Conservation (phyloP, 53 echinoderm and acorn worm genomes). For the Holothuria scabra region DNA sequence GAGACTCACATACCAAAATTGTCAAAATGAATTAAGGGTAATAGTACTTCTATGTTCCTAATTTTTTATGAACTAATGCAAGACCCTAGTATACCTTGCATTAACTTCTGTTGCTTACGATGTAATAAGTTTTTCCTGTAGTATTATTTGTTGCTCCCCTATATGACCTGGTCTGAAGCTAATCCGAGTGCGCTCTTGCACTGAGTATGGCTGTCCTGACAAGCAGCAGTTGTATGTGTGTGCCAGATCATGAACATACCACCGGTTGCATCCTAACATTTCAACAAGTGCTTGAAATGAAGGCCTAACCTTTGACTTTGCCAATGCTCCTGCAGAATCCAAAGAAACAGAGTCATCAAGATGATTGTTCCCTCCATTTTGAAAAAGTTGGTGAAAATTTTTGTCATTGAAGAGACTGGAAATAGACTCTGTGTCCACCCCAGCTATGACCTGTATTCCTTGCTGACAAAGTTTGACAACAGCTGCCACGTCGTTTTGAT, state of each 20-base stretch:
- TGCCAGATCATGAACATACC: slow-evolving; percentile 50
- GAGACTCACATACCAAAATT: too few species aligned
- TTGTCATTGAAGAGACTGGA: slow-evolving; percentile 52
- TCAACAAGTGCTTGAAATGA: slow-evolving; percentile 64
- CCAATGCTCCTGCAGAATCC: slow-evolving; percentile 37
- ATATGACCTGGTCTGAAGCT: background rate
- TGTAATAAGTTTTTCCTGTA: background rate
- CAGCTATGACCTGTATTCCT: slow-evolving; percentile 65
- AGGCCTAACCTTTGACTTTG: slow-evolving; percentile 10
- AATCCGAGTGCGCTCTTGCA: slow-evolving; percentile 33
- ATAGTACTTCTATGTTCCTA: too few species aligned
- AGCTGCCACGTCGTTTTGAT: slow-evolving; percentile 51
- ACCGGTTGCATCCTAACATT: slow-evolving; percentile 52
- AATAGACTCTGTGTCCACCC: slow-evolving; percentile 50
- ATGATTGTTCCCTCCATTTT: background rate
- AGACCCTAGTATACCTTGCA: too few species aligned
- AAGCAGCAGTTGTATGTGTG: background rate
- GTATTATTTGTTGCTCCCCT: background rate
- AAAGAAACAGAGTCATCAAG: background rate
- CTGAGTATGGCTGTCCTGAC: background rate
- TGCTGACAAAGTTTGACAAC: slow-evolving; percentile 30
- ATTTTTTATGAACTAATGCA: too few species aligned
- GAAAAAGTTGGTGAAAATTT: slow-evolving; percentile 24
- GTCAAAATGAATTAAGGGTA: too few species aligned
- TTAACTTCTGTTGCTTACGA: background rate